phyloP scores from a whole-genome alignment of 2,113 vertebrate species.

The Siphamia tubifer region DNA sequence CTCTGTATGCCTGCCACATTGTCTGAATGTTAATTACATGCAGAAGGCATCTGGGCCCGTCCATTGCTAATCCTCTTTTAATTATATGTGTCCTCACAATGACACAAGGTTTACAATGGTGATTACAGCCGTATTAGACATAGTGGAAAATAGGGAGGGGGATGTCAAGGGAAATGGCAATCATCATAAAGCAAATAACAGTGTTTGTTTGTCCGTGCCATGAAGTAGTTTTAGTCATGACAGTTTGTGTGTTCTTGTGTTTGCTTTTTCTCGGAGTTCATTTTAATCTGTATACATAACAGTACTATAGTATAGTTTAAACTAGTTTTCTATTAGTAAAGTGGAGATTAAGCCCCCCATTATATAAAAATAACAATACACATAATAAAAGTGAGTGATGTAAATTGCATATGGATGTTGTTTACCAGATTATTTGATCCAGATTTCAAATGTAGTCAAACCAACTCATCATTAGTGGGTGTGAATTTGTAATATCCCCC shows the following conservation, averaged over 20 bases:
- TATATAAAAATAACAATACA: background rate
- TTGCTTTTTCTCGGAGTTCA: background rate
- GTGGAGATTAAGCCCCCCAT: background rate
- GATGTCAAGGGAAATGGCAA: conserved; percentile 50
- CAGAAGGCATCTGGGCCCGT: conserved; percentile 72
- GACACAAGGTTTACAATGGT: conserved; percentile 76
- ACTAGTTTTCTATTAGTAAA: background rate
- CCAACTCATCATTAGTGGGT: too few species aligned
- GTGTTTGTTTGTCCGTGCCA: conserved; percentile 35
- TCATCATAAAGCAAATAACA: conserved; percentile 58
- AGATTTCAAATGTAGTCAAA: too few species aligned
- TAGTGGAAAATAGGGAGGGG: conserved; percentile 57
- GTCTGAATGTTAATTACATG: conserved; percentile 80
- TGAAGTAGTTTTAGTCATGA: background rate
- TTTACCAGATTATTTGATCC: too few species aligned
- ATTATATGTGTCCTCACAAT: conserved; percentile 77
- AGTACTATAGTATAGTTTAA: background rate
- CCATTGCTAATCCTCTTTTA: conserved; percentile 77
- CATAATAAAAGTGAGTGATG: background rate
- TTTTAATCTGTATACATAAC: background rate
- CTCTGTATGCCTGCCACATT: conserved; percentile 67
- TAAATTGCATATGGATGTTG: too few species aligned
- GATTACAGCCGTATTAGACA: conserved; percentile 72
- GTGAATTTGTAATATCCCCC: too few species aligned
- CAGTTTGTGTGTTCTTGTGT: background rate